These are phyloP conservation scores for Lophius piscatorius DNA, from an alignment of 2,113 vertebrate genomes.

Conservation along the genomic window DNA sequence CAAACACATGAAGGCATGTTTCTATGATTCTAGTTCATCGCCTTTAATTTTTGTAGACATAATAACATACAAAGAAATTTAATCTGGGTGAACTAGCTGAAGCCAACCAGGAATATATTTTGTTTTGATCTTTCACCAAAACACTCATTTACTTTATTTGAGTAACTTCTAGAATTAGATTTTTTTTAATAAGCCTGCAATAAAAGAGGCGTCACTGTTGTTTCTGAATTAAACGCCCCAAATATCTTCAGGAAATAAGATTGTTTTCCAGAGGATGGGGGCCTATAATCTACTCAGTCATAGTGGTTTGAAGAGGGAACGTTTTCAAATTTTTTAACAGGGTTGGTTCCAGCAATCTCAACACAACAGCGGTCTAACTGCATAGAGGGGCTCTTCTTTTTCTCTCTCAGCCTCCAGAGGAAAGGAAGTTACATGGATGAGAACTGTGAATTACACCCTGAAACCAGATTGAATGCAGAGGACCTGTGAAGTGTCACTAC, in stretches of 20 bases:
- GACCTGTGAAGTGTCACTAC: slow-evolving; percentile 35
- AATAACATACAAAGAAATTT: slow-evolving; percentile 66
- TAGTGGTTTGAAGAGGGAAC: slow-evolving; percentile 78
- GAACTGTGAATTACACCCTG: slow-evolving; percentile 50
- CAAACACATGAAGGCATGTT: slow-evolving; percentile 49
- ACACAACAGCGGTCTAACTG: slow-evolving; percentile 63
- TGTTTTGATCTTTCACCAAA: slow-evolving; percentile 59
- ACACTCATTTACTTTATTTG: slow-evolving; percentile 71
- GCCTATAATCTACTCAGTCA: slow-evolving; percentile 83
- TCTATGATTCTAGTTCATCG: slow-evolving; percentile 62
- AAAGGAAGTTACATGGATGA: slow-evolving; percentile 56
- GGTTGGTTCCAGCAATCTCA: slow-evolving; percentile 75
- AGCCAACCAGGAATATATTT: slow-evolving; percentile 68
- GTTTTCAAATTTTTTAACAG: slow-evolving; percentile 79
- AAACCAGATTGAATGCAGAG: slow-evolving; percentile 16
- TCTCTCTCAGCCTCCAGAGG: slow-evolving; percentile 39
- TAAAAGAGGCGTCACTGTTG: slow-evolving; percentile 68
- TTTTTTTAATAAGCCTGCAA: slow-evolving; percentile 57
- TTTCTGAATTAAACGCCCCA: slow-evolving; percentile 76
- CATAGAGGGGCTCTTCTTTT: slow-evolving; percentile 51
- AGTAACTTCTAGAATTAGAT: slow-evolving; percentile 61
- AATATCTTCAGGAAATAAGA: slow-evolving; percentile 80
- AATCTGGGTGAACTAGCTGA: slow-evolving; percentile 75
- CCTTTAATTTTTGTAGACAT: slow-evolving; percentile 75
- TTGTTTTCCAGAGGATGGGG: slow-evolving; percentile 75